Base-by-base conservation (phyloP, 1,140 invertebrate species). In the Philotrypesis tridentata region DNA sequence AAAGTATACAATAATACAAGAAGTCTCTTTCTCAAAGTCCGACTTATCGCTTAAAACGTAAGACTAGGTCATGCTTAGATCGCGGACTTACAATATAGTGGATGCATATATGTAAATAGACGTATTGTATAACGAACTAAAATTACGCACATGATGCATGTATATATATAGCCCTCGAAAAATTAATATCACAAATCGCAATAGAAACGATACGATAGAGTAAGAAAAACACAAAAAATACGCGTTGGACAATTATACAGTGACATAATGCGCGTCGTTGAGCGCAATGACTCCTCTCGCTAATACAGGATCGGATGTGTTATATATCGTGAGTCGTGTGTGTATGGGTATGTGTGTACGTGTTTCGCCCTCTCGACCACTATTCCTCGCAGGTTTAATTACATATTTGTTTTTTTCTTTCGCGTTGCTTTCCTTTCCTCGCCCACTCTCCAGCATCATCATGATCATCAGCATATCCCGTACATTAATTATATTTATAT, bases 111-210 rank as follows among this genome's bases (percentile, higher is more conserved):
- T 17, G 17, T 55, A 37, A 37, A 17, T 55, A 76, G n/a, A n/a
- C n/a, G n/a, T n/a, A n/a, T n/a, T n/a, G n/a, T n/a, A n/a, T n/a
- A n/a, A n/a, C n/a, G n/a, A n/a, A 72, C 31, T 82, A 82, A 77
- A 82, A 63, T 77, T 82, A 82, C 48, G 11, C 63, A 43, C 48
- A n/a, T n/a, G n/a, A n/a, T n/a, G n/a, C n/a, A n/a, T n/a, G n/a
- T n/a, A n/a, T n/a, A 29, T 81, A n/a, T 61, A 82, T 61, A 71
- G 65, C 25, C 14, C 8, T 73, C 67, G 17, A 61, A 85, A 89
- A 88, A 85, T 87, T 87, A 89, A 90, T 91, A 91, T 91, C 89
- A 91, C 88, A 91, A 90, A 90, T 88, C 70, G 87, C 85, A 84
- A 83, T 37, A 84, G 82, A 89, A 91, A 90, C 86, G 84, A 88